Conservation (phyloP, 1,140 invertebrate species). For the Papilio aristodemus region DNA sequence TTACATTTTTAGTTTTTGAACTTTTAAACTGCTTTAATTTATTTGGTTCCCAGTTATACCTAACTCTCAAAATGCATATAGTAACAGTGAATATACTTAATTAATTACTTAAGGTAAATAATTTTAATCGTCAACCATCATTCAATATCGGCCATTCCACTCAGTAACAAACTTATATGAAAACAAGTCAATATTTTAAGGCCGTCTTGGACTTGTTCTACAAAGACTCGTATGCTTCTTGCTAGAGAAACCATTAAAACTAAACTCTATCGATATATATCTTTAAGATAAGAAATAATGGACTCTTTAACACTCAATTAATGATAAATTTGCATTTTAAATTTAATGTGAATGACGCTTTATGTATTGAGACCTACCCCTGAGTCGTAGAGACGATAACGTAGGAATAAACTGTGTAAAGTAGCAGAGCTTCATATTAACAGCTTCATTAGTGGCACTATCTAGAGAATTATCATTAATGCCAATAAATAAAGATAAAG, state of each 20-base stretch:
- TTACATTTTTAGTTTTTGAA: too few species aligned
- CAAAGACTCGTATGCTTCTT: background rate
- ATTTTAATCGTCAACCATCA: too few species aligned
- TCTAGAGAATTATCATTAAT: constrained; percentile 26
- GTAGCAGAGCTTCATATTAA: background rate
- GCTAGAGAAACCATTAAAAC: background rate
- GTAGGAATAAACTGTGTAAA: background rate
- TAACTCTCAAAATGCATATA: too few species aligned
- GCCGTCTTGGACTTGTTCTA: background rate
- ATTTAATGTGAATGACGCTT: constrained; percentile 45
- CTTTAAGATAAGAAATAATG: constrained; percentile 42
- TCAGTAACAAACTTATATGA: too few species aligned
- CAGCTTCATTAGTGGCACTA: constrained; percentile 30
- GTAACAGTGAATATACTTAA: too few species aligned
- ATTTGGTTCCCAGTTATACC: too few species aligned
- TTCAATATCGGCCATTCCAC: too few species aligned
- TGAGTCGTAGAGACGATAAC: background rate
- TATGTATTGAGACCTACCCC: constrained; percentile 34
- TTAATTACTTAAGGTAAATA: too few species aligned
- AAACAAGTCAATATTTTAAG: too few species aligned
- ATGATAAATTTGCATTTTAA: constrained; percentile 38
- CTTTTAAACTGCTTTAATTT: too few species aligned
- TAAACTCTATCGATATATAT: constrained; percentile 44
- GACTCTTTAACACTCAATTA: constrained; percentile 53
- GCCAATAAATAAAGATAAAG: constrained; percentile 27